Conservation (phyloP, 2,113 vertebrate species). For the Arizona elegans region DNA sequence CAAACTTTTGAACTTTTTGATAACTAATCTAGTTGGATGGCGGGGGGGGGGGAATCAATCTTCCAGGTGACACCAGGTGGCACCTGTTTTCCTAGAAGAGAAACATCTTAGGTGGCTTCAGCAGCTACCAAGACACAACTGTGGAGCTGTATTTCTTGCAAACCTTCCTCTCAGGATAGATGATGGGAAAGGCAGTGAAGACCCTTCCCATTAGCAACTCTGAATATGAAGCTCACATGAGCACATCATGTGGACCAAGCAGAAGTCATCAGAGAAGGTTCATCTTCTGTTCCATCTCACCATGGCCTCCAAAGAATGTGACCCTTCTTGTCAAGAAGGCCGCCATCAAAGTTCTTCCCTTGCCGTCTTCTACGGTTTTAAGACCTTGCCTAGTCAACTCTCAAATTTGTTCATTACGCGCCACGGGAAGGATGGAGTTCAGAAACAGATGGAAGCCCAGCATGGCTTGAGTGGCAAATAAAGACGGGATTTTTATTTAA, state of each 20-base stretch:
- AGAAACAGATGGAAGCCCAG: no score
- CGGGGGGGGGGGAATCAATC: background rate
- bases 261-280: background rate
- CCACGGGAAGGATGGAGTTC: background rate
- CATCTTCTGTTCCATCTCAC: background rate
- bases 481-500: conserved; percentile 1
- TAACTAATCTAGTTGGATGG: background rate
- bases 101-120: background rate
- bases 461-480: background rate
- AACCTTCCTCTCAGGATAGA: background rate
- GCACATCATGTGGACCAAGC: background rate
- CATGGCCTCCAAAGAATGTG: background rate
- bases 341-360: background rate
- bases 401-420: background rate
- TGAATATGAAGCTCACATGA: background rate
- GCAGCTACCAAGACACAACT: background rate
- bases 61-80: background rate
- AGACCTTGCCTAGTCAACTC: background rate
- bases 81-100: background rate
- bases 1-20: background rate
- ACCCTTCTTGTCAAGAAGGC: background rate
- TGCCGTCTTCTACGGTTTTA: background rate
- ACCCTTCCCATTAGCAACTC: background rate
- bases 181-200: background rate
- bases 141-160: background rate